Evolutionary conservation across 2,888 invertebrate species (phyloP), one percentile per base, ranked within the genome.

Genomic region (Drosophila putrida): DNA sequence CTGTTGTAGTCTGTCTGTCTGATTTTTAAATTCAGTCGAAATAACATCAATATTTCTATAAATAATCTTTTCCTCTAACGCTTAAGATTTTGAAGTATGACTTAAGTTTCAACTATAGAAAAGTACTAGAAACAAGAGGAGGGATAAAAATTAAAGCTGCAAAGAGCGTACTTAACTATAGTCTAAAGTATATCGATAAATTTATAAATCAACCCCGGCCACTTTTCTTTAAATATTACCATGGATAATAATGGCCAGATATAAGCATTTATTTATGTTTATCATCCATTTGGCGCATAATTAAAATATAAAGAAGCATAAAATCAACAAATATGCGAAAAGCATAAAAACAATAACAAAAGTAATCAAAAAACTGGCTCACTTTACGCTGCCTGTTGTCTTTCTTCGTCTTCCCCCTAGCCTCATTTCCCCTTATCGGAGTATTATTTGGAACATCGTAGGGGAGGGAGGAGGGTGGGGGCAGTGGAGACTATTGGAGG

Each of bases 281-380:
- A 75, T 67, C 65, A 62, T 64, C 77, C 65, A 78, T 59, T 79
- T 78, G 67, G 71, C 76, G 76, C 76, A 76, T 79, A 79, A 79
- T 79, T 79, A 79, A 76, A 73, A 71, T 79, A 64, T 68, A 66
- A 73, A 76, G 69, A 20, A 67, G 43, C 68, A 75, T 72, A 64
- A 78, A 77, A 78, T 78, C 78, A 62, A 64, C 70, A 77, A 77
- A 77, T 67, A 77, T 74, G 78, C 78, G 51, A 67, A 71, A 68
- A 43, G 65, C 85, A 80, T 82, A 79, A 78, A 82, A 86, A 86
- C 78, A 83, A 83, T 82, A 82, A 82, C 75, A 78, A 85, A 83
- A 85, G 82, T 85, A 85, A 85, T 85, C 78, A 82, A 83, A 85
- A 83, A 85, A 69, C 63, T 82, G 75, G 71, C 54, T 60, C 69